Base-by-base conservation (phyloP, 2,888 invertebrate species). In the Gryllus longicercus region DNA sequence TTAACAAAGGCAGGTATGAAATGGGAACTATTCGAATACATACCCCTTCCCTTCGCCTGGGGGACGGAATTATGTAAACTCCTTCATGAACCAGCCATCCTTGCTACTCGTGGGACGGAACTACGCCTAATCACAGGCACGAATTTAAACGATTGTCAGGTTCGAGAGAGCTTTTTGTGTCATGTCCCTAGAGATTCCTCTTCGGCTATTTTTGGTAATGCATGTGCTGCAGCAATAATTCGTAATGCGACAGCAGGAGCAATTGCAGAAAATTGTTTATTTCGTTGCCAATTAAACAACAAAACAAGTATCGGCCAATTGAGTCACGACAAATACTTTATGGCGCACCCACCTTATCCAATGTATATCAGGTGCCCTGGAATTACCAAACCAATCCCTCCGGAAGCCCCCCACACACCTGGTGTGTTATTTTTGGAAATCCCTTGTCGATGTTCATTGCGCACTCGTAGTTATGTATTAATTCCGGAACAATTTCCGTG, bases 401-500 rank as follows among this genome's bases (percentile, higher is more conserved):
- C 38, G 5, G 5, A 38, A 38, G 38, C 4, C 38, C 5, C 5
- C 3, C 38, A 38, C 38, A 38, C 38, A 3, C 38, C 3, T 1
- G 38, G 38, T 5, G 38, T 38, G 5, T 38, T 38, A 38, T 38
- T 38, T 5, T 38, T 63, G 12, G 16, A 63, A n/a, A n/a, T 63
- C 3, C 63, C 63, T 11, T 63, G 63, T 63, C 4, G 38, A 11
- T 63, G 14, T 63, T 63, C 63, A 11, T n/a, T 63, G 1, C 63
- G 16, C 14, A n/a, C 63, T n/a, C 16, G 0, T 5, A 63, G 4
- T n/a, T n/a, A 63, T 18, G 4, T 0, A 1, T 3, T 63, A 18
- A 63, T 63, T 63, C 63, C 63, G n/a, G n/a, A n/a, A 63, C 63
- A 63, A n/a, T 63, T 63, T 63, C 63, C 63, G n/a, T 63, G 63